Evolutionary conservation across 2,113 vertebrate genomes (phyloP).

Genomic region (Megalops atlanticus): DNA sequence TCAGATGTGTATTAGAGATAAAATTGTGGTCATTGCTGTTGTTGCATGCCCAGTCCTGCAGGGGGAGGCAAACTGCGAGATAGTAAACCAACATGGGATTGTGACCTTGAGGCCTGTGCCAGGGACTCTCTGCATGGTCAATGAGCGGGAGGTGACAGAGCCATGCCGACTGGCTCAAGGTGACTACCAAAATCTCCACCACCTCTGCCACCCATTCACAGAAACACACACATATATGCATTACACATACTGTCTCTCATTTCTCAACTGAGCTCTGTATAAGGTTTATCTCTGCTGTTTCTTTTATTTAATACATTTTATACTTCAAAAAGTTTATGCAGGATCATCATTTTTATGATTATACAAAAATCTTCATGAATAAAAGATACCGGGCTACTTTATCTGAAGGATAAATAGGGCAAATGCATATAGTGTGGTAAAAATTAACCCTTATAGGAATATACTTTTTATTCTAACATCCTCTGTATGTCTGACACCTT

Average conservation of each 20-base stretch:
- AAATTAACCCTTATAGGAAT: neutral
- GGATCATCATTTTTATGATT: too few relatives aligned
- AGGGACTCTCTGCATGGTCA: constrained; percentile 80
- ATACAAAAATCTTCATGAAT: neutral
- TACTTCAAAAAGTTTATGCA: too few relatives aligned
- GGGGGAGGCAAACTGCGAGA: constrained; percentile 80
- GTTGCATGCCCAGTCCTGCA: constrained; percentile 74
- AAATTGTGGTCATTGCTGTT: neutral
- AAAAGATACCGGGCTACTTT: too few relatives aligned
- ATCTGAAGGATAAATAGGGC: constrained; percentile 17
- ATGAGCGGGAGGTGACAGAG: constrained; percentile 79
- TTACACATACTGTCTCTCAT: neutral
- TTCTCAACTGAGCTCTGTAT: neutral
- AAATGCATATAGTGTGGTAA: neutral
- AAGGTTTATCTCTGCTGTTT: neutral
- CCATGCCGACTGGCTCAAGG: constrained; percentile 90
- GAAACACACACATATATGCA: neutral
- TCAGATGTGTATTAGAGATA: neutral
- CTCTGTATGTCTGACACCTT: constrained; percentile 21
- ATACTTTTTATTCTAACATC: neutral
- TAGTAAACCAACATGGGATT: constrained; percentile 81
- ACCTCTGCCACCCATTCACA: neutral
- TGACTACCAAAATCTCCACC: constrained; percentile 47
- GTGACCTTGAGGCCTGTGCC: constrained; percentile 78
- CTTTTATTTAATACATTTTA: neutral